These are phyloP conservation scores for Ericerus pela DNA, from an alignment of 1,140 invertebrate genomes.

Conservation along the genomic window DNA sequence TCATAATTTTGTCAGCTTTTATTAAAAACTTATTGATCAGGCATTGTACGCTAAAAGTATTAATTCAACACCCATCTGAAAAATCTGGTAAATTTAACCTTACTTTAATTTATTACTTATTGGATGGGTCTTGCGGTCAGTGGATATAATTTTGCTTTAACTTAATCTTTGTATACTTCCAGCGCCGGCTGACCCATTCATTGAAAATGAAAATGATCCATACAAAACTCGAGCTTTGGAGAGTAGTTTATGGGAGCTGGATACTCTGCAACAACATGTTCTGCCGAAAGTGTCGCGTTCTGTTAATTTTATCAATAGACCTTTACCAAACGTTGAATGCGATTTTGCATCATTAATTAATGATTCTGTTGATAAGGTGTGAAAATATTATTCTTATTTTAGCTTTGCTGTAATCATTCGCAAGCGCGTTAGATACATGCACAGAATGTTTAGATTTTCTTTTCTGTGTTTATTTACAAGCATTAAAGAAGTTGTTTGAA, in stretches of 20 bases:
- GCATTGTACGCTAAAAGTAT: constrained; percentile 64
- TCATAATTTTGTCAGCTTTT: constrained; percentile 63
- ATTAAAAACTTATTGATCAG: constrained; percentile 73
- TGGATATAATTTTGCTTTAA: background rate
- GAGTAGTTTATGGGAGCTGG: constrained; percentile 84
- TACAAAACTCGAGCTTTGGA: constrained; percentile 58
- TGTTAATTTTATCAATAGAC: constrained; percentile 50
- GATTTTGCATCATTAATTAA: constrained; percentile 47
- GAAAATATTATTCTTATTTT: constrained; percentile 17
- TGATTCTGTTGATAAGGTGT: constrained; percentile 38
- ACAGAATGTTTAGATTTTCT: too few species aligned
- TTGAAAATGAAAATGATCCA: constrained; percentile 64
- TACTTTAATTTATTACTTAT: constrained; percentile 4
- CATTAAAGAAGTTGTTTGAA: too few species aligned
- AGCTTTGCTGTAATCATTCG: background rate
- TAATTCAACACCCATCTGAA: constrained; percentile 46
- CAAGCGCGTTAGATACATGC: too few species aligned
- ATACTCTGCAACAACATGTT: constrained; percentile 56
- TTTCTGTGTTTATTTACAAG: too few species aligned
- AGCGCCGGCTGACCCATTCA: constrained; percentile 60
- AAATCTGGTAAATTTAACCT: constrained; percentile 28
- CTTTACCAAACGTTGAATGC: constrained; percentile 48
- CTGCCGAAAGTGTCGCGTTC: constrained; percentile 49
- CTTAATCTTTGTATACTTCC: constrained; percentile 16
- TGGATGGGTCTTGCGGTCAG: background rate